Evolutionary conservation across 2,113 vertebrate genomes (phyloP), one percentile per base, ranked within the genome.

Genomic region (Sorex araneus): DNA sequence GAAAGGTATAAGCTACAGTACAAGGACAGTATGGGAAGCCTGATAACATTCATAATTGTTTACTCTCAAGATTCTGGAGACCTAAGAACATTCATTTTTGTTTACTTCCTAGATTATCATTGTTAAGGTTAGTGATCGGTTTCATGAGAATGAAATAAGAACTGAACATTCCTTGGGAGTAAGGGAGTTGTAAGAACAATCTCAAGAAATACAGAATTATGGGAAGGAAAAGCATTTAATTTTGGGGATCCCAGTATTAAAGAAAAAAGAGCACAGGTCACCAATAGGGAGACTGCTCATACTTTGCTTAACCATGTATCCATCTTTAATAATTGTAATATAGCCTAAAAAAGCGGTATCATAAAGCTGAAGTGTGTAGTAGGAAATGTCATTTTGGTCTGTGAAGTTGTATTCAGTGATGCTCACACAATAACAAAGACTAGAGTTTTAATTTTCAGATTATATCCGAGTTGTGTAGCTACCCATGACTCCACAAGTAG

Each of bases 141-240:
- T 50, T 60, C 83, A 73, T 82, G 34, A 76, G 92, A 90, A 79
- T 73, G 43, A 21, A 69, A 64, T 6, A 43, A 18, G 30, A 63
- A 7, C 67, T 43, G 9, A 27, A 9, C 80, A 7, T 3, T 57
- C 66, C 54, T 73, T 66, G 85, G 32, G 81, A 54, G 27, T n/a
- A 15, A 13, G 2, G 1, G 8, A 4, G 2, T 60, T 30, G 84
- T 77, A 76, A 40, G 43, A 77, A 43, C 73, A 11, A 32, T 50
- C 60, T 81, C 12, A 82, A 77, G 63, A 73, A 80, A 85, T n/a
- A 36, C 36, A 30, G 87, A 74, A 19, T 50, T 74, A 78, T 86
- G 3, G 34, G 34, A 73, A 63, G n/a, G 45, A 77, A 94, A 82
- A 80, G 19, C n/a, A 78, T 18, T 9, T 81, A 91, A 79, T 75